Percentiles rank a stretch among this genome's conserved stretches.
Conservation (phyloP, 2,888 invertebrate genomes). For the Andrena chrysosceles region DNA sequence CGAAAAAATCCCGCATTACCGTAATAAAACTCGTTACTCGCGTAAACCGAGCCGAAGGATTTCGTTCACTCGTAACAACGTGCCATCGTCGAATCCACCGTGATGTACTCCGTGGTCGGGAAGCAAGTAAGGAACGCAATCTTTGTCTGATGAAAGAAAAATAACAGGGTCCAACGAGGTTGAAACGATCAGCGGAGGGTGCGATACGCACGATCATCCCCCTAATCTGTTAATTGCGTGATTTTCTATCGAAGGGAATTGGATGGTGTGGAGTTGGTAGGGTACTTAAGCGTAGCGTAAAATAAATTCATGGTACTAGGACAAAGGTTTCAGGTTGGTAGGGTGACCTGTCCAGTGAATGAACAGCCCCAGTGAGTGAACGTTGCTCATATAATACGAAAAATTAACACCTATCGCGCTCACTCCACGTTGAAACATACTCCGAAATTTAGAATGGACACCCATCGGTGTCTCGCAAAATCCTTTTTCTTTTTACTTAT, state of each 20-base stretch:
- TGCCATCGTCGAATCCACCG: background rate
- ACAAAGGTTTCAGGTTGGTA: background rate
- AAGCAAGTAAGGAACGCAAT: background rate
- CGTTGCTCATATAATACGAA: too few species aligned
- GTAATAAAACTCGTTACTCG: slow-evolving; percentile 5
- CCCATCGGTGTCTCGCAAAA: too few species aligned
- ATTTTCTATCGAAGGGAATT: slow-evolving; percentile 62
- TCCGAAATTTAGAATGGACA: too few species aligned
- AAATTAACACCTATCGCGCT: too few species aligned
- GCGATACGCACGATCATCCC: slow-evolving; percentile 56
- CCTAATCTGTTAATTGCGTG: slow-evolving; percentile 75
- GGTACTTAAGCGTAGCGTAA: slow-evolving; percentile 20
- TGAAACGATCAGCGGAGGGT: slow-evolving; percentile 3
- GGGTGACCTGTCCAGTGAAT: too few species aligned
- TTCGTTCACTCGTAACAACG: slow-evolving; percentile 8
- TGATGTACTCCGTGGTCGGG: background rate
- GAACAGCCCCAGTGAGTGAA: too few species aligned
- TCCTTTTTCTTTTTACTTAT: too few species aligned
- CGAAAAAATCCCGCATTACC: background rate
- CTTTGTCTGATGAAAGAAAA: slow-evolving; percentile 58
- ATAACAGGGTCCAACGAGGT: slow-evolving; percentile 34
- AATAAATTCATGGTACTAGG: slow-evolving; percentile 2
- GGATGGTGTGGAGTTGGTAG: background rate
- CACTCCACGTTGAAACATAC: too few species aligned
- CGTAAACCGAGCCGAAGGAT: background rate